A percentile compares a stretch with the other conserved stretches of the same genome.
phyloP scores from a whole-genome alignment of 1,140 invertebrate species.

The Spodoptera frugiperda region DNA sequence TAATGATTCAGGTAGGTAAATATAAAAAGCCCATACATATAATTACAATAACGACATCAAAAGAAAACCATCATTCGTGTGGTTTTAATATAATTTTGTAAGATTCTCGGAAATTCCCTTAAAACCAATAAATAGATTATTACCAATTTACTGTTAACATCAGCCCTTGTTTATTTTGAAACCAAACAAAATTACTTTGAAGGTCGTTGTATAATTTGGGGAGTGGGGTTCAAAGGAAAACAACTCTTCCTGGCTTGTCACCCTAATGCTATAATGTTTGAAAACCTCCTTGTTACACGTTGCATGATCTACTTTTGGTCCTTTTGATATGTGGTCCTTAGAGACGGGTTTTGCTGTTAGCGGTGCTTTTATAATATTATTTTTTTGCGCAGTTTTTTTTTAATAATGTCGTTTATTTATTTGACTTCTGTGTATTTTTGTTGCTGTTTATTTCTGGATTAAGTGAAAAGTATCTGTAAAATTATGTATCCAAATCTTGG shows the following conservation, averaged over 20 bases:
- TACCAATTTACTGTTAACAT: too few relatives aligned
- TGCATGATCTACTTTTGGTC: slow-evolving; percentile 16
- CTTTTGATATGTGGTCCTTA: background rate
- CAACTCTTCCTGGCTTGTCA: background rate
- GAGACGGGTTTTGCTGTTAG: background rate
- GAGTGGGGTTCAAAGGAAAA: slow-evolving; percentile 6
- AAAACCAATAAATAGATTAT: too few relatives aligned
- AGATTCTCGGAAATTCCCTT: too few relatives aligned
- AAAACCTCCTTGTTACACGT: background rate
- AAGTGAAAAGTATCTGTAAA: too few relatives aligned
- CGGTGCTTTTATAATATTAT: background rate
- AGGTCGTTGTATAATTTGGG: background rate
- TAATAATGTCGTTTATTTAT: background rate
- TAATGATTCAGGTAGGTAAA: too few relatives aligned
- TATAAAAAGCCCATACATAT: too few relatives aligned
- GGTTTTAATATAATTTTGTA: too few relatives aligned
- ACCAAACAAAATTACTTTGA: background rate
- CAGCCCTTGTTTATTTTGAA: background rate
- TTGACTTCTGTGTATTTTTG: too few relatives aligned
- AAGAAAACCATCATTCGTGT: too few relatives aligned
- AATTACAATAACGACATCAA: too few relatives aligned
- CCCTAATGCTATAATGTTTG: background rate
- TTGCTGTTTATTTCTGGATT: too few relatives aligned
- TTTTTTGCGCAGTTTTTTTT: background rate
- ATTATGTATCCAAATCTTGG: too few relatives aligned